Base-by-base conservation (phyloP, 2,113 vertebrate species). In the Chunga burmeisteri region DNA sequence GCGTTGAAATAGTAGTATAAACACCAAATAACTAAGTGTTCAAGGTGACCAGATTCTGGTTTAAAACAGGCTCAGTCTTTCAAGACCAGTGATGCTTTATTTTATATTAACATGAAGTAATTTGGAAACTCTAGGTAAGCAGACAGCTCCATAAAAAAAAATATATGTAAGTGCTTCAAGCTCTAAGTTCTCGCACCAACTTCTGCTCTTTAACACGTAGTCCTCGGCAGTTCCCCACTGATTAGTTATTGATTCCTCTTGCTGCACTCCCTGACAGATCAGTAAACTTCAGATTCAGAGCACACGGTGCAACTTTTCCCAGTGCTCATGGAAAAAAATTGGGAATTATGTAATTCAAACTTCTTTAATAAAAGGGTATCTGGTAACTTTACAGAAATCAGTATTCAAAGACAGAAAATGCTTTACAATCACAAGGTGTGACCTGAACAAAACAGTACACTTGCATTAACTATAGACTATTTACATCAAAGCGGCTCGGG, bases 1-100 rank as follows among this genome's bases (percentile, higher is more conserved):
- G 29, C 34, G 1, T 9, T 13, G 25, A 49, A 66, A 65, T 2
- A 13, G 9, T 7, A 40, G 11, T 0, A 6, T 2, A 29, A 79
- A 78, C 1, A 61, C 29, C 40, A 32, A 56, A 29, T 3, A 7
- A 65, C 12, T 9, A n/a, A 44, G 5, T 7, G 30, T n/a, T 47
- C 32, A 2, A 18, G 25, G 81, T 29, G 34, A 47, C 36, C 68
- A 68, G 44, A 10, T 36, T n/a, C 56, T 38, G 46, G 3, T 63
- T 88, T 47, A 29, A 65, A 92, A 49, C 50, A 40, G 19, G 10
- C 18, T 55, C 55, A n/a, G 49, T 4, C 58, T 55, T 75, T 65
- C 55, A 34, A 58, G 58, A 47, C 32, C 8, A 13, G 44, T 1
- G 18, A 56, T 27, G 36, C 15, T 93, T 82, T 34, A 22, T 38